A percentile compares a stretch with the other conserved stretches of the same genome.
phyloP scores from a whole-genome alignment of 1,140 invertebrate genomes.

The Ceratina japonica region DNA sequence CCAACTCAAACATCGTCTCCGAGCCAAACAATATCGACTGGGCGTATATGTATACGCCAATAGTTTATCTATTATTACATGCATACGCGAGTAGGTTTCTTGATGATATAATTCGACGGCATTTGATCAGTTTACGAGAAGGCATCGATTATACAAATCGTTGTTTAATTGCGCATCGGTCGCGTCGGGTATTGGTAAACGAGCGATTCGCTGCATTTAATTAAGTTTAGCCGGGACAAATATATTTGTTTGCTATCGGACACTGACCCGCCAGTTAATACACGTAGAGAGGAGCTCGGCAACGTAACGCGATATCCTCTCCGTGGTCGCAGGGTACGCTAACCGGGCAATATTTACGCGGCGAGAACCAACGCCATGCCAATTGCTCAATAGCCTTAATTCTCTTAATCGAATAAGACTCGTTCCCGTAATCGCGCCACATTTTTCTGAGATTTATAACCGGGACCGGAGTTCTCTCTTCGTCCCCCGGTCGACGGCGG shows the following conservation, averaged over 20 bases:
- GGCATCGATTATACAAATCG: conserved; percentile 16
- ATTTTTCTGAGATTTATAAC: not conserved
- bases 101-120: not conserved
- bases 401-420: conserved; percentile 36
- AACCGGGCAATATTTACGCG: conserved; percentile 36
- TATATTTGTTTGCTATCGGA: conserved; percentile 37
- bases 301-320: conserved; percentile 11
- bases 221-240: conserved; percentile 35
- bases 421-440: not conserved
- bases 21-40: too few species aligned
- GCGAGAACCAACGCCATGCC: not conserved
- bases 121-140: not conserved
- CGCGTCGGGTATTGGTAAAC: not conserved
- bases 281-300: not conserved
- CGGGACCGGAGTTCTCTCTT: too few species aligned
- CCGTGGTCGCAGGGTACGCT: conserved; percentile 25
- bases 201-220: conserved; percentile 25
- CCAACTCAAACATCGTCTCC: too few species aligned
- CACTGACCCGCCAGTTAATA: conserved; percentile 16
- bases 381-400: conserved; percentile 32
- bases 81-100: too few species aligned
- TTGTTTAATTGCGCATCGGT: conserved; percentile 1
- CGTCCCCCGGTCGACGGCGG: too few species aligned
- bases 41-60: too few species aligned
- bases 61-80: too few species aligned